These are phyloP conservation scores for Knipowitschia caucasica DNA, from an alignment of 2,797 vertebrate species.

Conservation along the genomic window DNA sequence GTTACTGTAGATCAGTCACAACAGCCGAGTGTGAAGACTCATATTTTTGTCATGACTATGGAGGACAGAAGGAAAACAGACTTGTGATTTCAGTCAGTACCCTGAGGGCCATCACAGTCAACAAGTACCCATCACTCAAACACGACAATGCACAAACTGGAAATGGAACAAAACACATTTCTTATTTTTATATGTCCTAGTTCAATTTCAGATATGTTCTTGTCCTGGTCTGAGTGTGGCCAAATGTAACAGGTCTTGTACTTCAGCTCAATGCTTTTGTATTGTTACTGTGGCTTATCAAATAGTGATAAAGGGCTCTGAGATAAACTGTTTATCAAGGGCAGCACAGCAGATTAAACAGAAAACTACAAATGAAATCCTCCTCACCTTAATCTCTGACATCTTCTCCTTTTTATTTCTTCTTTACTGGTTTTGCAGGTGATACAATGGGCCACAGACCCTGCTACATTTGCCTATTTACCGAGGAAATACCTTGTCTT, in stretches of 20 bases:
- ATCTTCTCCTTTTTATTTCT: no score
- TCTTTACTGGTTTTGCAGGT: no score
- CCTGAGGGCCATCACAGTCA: slow-evolving; percentile 28
- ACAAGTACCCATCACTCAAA: slow-evolving; percentile 33
- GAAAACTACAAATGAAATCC: no score
- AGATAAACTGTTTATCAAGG: no score
- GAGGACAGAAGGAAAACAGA: slow-evolving; percentile 27
- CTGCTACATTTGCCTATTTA: no score
- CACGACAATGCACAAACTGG: slow-evolving; percentile 15
- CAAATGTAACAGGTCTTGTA: background rate
- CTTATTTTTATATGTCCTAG: slow-evolving; percentile 2
- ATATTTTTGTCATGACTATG: slow-evolving; percentile 37
- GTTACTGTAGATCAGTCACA: slow-evolving; percentile 35
- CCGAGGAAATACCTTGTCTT: no score
- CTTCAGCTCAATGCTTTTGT: background rate
- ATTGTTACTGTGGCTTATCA: background rate
- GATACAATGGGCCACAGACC: no score
- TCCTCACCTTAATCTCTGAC: no score
- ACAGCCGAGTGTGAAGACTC: slow-evolving; percentile 10
- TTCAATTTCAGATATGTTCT: slow-evolving; percentile 17
- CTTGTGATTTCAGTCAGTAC: slow-evolving; percentile 31
- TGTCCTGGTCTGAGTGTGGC: slow-evolving; percentile 3
- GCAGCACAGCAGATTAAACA: no score
- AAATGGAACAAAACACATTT: slow-evolving; percentile 1
- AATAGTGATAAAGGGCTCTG: no score